Conservation (phyloP, 2,113 vertebrate genomes). For the Gallinago paraguaiae region DNA sequence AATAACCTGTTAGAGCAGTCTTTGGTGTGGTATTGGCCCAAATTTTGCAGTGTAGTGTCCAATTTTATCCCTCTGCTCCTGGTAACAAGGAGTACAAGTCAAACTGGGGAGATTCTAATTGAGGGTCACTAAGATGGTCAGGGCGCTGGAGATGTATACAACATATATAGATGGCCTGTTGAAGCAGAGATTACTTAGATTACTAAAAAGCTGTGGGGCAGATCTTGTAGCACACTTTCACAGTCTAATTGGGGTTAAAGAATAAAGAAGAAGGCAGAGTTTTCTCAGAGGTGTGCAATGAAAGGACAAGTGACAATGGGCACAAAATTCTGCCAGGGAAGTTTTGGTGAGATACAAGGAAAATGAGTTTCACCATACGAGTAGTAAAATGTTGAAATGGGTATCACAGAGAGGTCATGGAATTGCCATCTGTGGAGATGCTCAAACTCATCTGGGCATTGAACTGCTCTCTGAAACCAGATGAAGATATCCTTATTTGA, state of each 20-base stretch:
- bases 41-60: not conserved
- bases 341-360: not conserved
- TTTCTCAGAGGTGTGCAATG: not conserved
- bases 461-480: not conserved
- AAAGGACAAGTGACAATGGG: not conserved
- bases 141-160: rapidly evolving
- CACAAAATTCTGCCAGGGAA: not conserved
- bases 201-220: not conserved
- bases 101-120: not conserved
- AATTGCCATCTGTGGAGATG: not conserved
- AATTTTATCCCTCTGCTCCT: not conserved
- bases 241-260: not conserved
- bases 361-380: not conserved
- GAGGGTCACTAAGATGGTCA: not conserved
- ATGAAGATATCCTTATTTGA: rapidly evolving
- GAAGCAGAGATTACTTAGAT: not conserved
- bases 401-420: not conserved
- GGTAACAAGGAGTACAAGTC: not conserved
- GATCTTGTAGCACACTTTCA: not conserved
- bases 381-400: not conserved
- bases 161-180: not conserved
- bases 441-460: not conserved
- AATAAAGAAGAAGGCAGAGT: not conserved
- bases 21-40: not conserved
- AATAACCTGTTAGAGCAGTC: not conserved